A percentile compares a stretch with the other conserved stretches of the same genome.
These are phyloP conservation scores for Listronotus oregonensis DNA, from an alignment of 1,140 invertebrate species.

Conservation along the genomic window DNA sequence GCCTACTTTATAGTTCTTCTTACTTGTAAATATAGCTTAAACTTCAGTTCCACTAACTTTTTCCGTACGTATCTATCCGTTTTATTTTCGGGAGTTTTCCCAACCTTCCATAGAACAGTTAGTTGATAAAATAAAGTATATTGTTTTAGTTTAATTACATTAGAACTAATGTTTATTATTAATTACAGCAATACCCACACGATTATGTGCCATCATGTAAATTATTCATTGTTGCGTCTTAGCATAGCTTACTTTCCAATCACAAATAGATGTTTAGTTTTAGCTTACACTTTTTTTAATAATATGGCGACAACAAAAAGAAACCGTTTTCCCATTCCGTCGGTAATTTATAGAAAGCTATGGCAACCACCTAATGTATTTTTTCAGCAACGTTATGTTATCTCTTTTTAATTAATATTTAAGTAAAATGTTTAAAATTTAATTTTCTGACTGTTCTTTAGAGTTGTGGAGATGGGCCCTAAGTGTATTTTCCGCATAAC, in stretches of 20 bases:
- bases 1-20: not conserved
- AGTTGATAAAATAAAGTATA: no score
- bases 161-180: no score
- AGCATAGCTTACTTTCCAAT: no score
- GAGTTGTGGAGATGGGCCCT: slow-evolving; percentile 26
- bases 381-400: no score
- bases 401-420: no score
- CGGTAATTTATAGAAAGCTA: not conserved
- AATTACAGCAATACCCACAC: slow-evolving; percentile 1
- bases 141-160: no score
- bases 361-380: no score
- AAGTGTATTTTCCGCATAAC: slow-evolving; percentile 48
- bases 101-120: slow-evolving; percentile 3
- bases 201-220: no score
- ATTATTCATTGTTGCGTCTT: no score
- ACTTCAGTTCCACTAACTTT: slow-evolving; percentile 14
- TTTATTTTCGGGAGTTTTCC: slow-evolving; percentile 32
- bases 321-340: no score
- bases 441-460: slow-evolving; percentile 10
- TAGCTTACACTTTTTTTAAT: no score
- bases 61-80: not conserved
- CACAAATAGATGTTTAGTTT: no score
- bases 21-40: slow-evolving; percentile 6
- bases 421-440: not conserved
- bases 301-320: not conserved